Evolutionary conservation across 2,888 invertebrate species (phyloP).

Genomic region (Protonemura montana): DNA sequence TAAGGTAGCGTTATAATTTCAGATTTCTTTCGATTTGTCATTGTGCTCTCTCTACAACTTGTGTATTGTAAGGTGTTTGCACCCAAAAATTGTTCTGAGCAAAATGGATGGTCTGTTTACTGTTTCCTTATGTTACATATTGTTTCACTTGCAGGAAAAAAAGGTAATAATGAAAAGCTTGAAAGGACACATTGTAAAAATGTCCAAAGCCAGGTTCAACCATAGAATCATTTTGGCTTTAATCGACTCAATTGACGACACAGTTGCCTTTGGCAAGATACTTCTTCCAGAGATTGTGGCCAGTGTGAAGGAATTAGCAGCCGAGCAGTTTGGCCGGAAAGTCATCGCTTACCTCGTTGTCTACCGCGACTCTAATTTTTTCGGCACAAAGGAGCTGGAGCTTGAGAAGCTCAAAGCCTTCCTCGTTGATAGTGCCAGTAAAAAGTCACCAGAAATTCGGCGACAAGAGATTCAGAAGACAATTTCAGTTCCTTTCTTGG

Average conservation of each 20-base stretch:
- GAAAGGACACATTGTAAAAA: conserved; percentile 81
- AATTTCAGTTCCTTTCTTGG: conserved; percentile 68
- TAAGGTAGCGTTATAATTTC: too few species aligned
- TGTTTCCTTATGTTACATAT: too few species aligned
- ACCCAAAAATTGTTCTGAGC: too few species aligned
- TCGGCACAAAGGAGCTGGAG: conserved; percentile 81
- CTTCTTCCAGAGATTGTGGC: conserved; percentile 74
- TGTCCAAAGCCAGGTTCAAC: conserved; percentile 87
- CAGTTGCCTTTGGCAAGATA: conserved; percentile 82
- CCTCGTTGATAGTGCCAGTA: conserved; percentile 57
- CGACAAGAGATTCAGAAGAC: conserved; percentile 73
- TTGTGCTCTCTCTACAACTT: too few species aligned
- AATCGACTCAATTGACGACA: conserved; percentile 91
- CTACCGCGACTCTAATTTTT: conserved; percentile 79
- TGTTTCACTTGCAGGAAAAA: conserved; percentile 62
- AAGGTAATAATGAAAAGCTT: conserved; percentile 83
- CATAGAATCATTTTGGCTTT: conserved; percentile 82
- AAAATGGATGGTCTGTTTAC: too few species aligned
- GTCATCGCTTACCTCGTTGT: conserved; percentile 88
- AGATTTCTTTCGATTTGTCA: too few species aligned
- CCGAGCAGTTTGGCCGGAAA: conserved; percentile 83
- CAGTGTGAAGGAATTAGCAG: conserved; percentile 72
- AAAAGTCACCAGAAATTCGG: conserved; percentile 73
- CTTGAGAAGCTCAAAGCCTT: conserved; percentile 66
- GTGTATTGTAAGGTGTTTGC: too few species aligned